Evolutionary conservation across 2,113 vertebrate species (phyloP).

Genomic region (Triplophysa siluroides): DNA sequence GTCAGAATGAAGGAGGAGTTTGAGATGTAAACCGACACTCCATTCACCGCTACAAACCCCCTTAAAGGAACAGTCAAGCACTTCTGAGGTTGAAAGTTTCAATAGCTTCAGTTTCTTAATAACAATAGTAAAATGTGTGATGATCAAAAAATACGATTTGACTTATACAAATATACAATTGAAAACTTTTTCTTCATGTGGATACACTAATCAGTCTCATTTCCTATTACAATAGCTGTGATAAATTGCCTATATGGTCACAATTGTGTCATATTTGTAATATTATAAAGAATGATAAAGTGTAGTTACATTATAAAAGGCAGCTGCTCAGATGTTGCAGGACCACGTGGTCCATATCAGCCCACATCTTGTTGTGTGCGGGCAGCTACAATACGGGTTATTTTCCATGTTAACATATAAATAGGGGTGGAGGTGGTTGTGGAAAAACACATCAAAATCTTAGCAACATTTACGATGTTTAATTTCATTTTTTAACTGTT

Average conservation of each 20-base stretch:
- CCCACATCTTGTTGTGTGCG: constrained; percentile 7
- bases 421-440: background rate
- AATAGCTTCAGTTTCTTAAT: background rate
- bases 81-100: background rate
- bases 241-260: background rate
- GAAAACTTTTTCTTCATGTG: too few species aligned
- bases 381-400: background rate
- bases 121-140: background rate
- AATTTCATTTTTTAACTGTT: background rate
- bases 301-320: background rate
- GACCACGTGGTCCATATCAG: background rate
- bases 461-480: constrained; percentile 4
- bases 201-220: background rate
- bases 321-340: background rate
- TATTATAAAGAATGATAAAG: background rate
- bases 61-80: constrained; percentile 61
- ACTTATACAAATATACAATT: too few species aligned
- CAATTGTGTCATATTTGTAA: background rate
- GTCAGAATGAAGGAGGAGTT: constrained; percentile 53
- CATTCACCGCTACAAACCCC: constrained; percentile 27
- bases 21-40: constrained; percentile 54
- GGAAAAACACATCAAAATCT: background rate
- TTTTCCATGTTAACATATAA: constrained; percentile 16
- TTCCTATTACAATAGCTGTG: background rate
- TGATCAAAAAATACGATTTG: too few species aligned